These are phyloP conservation scores for Danionella cerebrum DNA, from an alignment of 2,113 vertebrate species.

Conservation along the genomic window DNA sequence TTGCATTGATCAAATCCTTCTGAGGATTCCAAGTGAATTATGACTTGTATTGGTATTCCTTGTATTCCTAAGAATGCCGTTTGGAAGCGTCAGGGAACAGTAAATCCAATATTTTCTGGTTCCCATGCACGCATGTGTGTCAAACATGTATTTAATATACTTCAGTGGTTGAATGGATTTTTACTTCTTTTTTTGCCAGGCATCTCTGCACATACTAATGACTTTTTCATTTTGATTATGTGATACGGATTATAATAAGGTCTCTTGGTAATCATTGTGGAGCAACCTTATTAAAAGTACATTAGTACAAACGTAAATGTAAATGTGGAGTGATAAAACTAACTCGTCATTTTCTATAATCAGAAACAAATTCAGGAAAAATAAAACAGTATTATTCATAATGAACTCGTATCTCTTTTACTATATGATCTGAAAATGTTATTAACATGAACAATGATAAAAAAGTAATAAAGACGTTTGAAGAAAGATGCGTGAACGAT, in stretches of 20 bases:
- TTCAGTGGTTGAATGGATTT: slow-evolving; percentile 9
- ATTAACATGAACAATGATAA: too few species aligned
- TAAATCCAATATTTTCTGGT: slow-evolving; percentile 10
- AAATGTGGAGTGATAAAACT: neutral
- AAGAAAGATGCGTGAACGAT: too few species aligned
- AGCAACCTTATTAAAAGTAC: neutral
- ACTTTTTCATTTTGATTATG: slow-evolving; percentile 13
- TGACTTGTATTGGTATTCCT: neutral
- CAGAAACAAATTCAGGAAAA: too few species aligned
- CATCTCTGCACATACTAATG: slow-evolving; percentile 21
- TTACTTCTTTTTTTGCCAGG: neutral
- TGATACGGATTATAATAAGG: slow-evolving; percentile 20
- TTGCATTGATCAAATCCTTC: neutral
- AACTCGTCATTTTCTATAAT: too few species aligned
- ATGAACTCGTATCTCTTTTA: too few species aligned
- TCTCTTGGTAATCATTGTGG: slow-evolving; percentile 21
- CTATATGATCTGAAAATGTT: too few species aligned
- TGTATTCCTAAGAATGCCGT: neutral
- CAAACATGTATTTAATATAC: slow-evolving; percentile 21
- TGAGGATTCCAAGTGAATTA: neutral
- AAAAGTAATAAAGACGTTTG: too few species aligned
- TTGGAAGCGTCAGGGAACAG: neutral
- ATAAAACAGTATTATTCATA: too few species aligned
- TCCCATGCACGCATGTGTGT: slow-evolving; percentile 10
- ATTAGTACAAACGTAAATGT: neutral